Evolutionary conservation across 2,113 vertebrate species (phyloP).

Genomic region (Ceyx melanurus): DNA sequence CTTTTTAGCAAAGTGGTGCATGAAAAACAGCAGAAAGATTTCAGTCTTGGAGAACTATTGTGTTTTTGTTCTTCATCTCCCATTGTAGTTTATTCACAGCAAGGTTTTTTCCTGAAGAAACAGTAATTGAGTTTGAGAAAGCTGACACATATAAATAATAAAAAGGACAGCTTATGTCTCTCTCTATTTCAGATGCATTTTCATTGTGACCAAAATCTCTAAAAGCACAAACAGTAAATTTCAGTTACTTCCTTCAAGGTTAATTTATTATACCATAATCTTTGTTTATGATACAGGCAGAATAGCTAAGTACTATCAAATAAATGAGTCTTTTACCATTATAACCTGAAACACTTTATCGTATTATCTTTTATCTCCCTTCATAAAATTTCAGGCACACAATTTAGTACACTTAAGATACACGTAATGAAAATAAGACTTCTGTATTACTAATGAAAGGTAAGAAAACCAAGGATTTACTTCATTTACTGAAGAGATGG

Average conservation of each 20-base stretch:
- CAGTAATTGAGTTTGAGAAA: conserved; percentile 58
- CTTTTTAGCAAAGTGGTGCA: neutral
- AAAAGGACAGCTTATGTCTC: neutral
- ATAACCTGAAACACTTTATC: neutral
- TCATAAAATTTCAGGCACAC: neutral
- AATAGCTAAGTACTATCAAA: conserved; percentile 49
- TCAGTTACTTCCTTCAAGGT: conserved; percentile 29
- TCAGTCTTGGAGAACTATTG: neutral
- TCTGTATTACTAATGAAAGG: neutral
- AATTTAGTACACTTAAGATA: neutral
- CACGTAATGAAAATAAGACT: neutral
- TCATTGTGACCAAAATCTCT: conserved; percentile 24
- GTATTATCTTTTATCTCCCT: neutral
- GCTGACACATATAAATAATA: conserved; percentile 45
- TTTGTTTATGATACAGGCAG: conserved; percentile 55
- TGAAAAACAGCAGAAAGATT: neutral
- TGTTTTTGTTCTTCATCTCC: conserved; percentile 15
- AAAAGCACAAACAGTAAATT: conserved; percentile 54
- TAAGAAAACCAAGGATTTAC: neutral
- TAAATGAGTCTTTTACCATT: conserved; percentile 55
- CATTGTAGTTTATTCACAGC: conserved; percentile 34
- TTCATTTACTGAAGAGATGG: neutral
- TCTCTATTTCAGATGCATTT: conserved; percentile 45
- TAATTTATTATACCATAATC: conserved; percentile 59
- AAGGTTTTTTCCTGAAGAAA: conserved; percentile 55